These are phyloP conservation scores for Elmis aenea DNA, from an alignment of 2,888 invertebrate species.

Conservation along the genomic window DNA sequence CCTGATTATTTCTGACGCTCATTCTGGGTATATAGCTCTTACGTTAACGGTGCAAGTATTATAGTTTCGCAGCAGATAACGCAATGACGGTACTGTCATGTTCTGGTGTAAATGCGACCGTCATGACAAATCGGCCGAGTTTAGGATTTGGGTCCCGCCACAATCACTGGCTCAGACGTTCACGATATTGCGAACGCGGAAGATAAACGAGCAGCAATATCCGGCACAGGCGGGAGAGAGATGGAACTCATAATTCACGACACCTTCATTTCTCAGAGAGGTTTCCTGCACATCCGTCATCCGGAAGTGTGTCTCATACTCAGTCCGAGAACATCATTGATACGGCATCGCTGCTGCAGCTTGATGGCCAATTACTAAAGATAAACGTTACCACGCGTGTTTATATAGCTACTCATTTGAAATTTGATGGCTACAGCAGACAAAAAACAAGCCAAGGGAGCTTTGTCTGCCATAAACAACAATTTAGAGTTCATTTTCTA, in stretches of 20 bases:
- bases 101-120: constrained; percentile 21
- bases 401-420: no score
- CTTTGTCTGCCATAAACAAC: no score
- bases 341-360: no score
- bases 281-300: constrained; percentile 34
- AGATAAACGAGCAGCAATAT: constrained; percentile 48
- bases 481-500: no score
- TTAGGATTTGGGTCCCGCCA: constrained; percentile 38
- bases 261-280: constrained; percentile 41
- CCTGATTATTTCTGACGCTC: constrained; percentile 20
- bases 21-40: constrained; percentile 11
- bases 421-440: no score
- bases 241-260: constrained; percentile 44
- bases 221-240: constrained; percentile 41
- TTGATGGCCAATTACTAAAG: no score
- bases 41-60: constrained; percentile 19
- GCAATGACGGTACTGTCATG: constrained; percentile 19
- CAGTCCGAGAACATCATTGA: no score
- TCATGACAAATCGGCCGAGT: constrained; percentile 38
- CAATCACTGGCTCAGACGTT: constrained; percentile 31
- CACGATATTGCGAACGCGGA: constrained; percentile 38
- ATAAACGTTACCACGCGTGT: no score
- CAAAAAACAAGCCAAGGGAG: no score
- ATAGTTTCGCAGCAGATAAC: constrained; percentile 20
- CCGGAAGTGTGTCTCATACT: constrained; percentile 23